Conservation (phyloP, 2,797 vertebrate genomes). For the Toxotes lorentzi region DNA sequence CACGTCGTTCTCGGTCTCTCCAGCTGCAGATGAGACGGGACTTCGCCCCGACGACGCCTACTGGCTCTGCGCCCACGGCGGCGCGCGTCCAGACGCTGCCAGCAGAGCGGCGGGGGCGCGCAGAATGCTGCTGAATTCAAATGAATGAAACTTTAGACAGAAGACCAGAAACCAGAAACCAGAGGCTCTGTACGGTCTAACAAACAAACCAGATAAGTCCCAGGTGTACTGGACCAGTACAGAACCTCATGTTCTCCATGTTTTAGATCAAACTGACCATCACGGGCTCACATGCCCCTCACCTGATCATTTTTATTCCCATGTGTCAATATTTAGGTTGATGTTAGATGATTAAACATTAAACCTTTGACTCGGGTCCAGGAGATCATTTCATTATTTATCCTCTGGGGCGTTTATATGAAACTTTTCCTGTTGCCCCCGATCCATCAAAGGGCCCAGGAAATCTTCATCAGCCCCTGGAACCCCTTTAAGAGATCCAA, state of each 20-base stretch:
- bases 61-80: neutral
- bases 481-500: no score
- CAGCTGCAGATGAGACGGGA: neutral
- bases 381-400: neutral
- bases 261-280: neutral
- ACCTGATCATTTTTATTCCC: constrained; percentile 1
- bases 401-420: no score
- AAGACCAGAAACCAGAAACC: neutral
- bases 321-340: neutral
- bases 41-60: constrained; percentile 16
- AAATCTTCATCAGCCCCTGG: no score
- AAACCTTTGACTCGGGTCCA: neutral
- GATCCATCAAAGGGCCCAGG: no score
- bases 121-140: neutral
- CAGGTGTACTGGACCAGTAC: neutral
- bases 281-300: neutral
- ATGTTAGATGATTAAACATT: neutral
- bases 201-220: no score
- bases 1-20: constrained; percentile 35
- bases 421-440: no score
- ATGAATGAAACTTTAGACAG: neutral
- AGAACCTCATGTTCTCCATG: neutral
- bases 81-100: constrained; percentile 31
- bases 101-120: constrained; percentile 32
- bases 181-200: neutral